Conservation (phyloP, 2,113 vertebrate species). For the Lepisosteus osseus region DNA sequence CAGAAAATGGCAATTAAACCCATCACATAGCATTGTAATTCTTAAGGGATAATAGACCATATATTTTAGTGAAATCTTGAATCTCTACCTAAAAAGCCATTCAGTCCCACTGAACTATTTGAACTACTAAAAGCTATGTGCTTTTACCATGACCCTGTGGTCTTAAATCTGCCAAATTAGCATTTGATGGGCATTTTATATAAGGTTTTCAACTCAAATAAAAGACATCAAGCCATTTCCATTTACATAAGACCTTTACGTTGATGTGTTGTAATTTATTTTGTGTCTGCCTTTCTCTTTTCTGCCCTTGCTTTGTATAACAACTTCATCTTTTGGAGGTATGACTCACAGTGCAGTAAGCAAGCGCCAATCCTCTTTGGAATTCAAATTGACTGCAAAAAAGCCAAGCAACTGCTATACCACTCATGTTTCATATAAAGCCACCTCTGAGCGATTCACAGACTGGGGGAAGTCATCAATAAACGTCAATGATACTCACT, state of each 20-base stretch:
- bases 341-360: constrained; percentile 9
- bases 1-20: too few relatives aligned
- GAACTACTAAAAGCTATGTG: background rate
- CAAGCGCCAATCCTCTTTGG: background rate
- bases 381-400: background rate
- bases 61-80: too few relatives aligned
- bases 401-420: background rate
- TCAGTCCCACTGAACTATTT: background rate
- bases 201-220: background rate
- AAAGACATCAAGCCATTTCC: background rate
- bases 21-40: too few relatives aligned
- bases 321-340: background rate
- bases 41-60: too few relatives aligned
- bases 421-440: background rate
- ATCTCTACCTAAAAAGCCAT: too few relatives aligned
- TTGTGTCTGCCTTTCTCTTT: background rate
- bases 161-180: background rate
- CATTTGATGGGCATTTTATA: background rate
- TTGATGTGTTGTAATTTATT: background rate
- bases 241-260: background rate
- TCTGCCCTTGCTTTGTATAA: constrained; percentile 2
- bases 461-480: too few relatives aligned
- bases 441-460: too few relatives aligned
- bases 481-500: too few relatives aligned
- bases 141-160: background rate